phyloP scores from a whole-genome alignment of 2,888 invertebrate species.

The Melanotus villosus region DNA sequence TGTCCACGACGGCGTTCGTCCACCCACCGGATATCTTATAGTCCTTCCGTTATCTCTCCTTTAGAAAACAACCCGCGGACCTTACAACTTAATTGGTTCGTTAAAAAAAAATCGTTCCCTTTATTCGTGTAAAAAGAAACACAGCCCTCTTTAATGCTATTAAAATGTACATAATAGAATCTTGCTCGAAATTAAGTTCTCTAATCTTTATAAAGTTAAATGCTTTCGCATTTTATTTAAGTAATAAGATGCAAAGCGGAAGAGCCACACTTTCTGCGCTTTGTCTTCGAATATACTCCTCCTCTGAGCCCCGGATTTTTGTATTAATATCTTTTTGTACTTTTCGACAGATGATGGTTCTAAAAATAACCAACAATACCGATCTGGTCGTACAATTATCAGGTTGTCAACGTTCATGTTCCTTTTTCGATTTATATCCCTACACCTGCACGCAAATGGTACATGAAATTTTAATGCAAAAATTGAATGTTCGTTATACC shows the following conservation, averaged over 20 bases:
- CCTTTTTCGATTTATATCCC: constrained; percentile 11
- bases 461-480: constrained; percentile 7
- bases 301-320: not conserved
- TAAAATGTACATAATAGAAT: constrained; percentile 53
- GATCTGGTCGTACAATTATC: constrained; percentile 25
- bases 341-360: not conserved
- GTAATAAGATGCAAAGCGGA: constrained; percentile 43
- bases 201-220: constrained; percentile 53
- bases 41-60: constrained; percentile 41
- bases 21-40: constrained; percentile 39
- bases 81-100: constrained; percentile 54
- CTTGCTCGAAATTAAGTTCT: constrained; percentile 51
- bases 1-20: constrained; percentile 10
- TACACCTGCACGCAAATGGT: constrained; percentile 34
- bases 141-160: constrained; percentile 49
- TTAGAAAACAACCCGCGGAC: constrained; percentile 46
- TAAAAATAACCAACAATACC: constrained; percentile 18
- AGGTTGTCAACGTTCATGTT: constrained; percentile 18
- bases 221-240: constrained; percentile 52
- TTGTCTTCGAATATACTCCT: constrained; percentile 8
- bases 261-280: constrained; percentile 21
- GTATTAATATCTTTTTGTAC: not conserved
- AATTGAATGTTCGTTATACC: not conserved
- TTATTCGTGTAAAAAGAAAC: constrained; percentile 48
- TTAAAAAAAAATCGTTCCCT: constrained; percentile 49